Percentiles rank a stretch among this genome's conserved stretches.
phyloP scores from a whole-genome alignment of 2,888 invertebrate genomes.

The Tachina lurida region DNA sequence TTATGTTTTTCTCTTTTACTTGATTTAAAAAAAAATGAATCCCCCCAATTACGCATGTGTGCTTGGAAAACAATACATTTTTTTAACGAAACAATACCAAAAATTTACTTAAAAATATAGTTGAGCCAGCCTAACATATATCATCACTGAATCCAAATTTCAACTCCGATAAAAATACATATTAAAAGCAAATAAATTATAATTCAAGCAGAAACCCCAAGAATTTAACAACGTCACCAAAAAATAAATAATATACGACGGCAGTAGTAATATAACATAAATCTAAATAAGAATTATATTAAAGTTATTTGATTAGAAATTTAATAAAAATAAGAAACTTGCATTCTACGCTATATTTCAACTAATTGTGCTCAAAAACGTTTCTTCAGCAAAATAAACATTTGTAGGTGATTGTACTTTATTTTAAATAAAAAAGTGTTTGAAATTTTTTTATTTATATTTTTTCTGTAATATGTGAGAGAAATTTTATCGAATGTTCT shows the following conservation, averaged over 20 bases:
- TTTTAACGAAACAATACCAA: constrained; percentile 23
- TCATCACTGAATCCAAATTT: constrained; percentile 79
- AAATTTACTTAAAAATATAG: constrained; percentile 73
- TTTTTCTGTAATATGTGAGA: constrained; percentile 9
- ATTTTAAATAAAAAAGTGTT: constrained; percentile 32
- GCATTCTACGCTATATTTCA: constrained; percentile 1
- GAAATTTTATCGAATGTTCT: constrained; percentile 31
- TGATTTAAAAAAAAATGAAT: constrained; percentile 39
- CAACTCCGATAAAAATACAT: constrained; percentile 71
- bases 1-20: constrained; percentile 70
- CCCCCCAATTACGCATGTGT: constrained; percentile 56
- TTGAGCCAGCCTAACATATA: constrained; percentile 82
- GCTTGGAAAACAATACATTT: constrained; percentile 61
- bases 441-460: background rate
- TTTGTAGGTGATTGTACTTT: constrained; percentile 66
- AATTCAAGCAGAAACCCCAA: constrained; percentile 38
- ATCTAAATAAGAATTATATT: constrained; percentile 4
- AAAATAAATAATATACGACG: constrained; percentile 4
- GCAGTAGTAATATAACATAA: constrained; percentile 1
- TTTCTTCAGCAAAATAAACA: constrained; percentile 42
- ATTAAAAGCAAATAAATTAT: constrained; percentile 58
- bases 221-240: constrained; percentile 43
- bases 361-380: constrained; percentile 39
- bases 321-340: background rate
- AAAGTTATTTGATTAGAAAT: constrained; percentile 32